These are phyloP conservation scores for Plusia festucae DNA, from an alignment of 2,888 invertebrate species.

Conservation along the genomic window DNA sequence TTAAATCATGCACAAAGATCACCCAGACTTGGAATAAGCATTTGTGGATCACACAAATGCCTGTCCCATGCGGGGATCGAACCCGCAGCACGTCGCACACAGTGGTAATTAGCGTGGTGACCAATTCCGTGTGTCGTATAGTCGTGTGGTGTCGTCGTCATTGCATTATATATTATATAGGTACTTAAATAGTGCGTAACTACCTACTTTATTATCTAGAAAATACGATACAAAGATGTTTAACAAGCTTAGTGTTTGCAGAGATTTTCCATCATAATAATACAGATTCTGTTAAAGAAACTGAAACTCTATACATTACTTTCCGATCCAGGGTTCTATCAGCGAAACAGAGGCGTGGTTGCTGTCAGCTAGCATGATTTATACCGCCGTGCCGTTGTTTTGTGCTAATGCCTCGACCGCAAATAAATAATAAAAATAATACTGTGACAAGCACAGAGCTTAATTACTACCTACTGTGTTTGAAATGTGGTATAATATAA, in stretches of 20 bases:
- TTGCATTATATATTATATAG: too few relatives aligned
- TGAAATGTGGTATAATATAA: background rate
- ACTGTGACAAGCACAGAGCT: constrained; percentile 36
- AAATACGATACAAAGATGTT: too few relatives aligned
- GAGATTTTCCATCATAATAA: background rate
- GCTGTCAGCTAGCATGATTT: constrained; percentile 61
- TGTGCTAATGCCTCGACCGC: constrained; percentile 49
- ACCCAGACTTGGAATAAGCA: too few relatives aligned
- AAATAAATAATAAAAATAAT: constrained; percentile 46
- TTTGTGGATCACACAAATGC: too few relatives aligned
- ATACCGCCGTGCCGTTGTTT: constrained; percentile 48
- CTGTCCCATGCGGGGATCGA: too few relatives aligned
- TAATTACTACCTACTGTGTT: constrained; percentile 35
- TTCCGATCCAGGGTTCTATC: constrained; percentile 29
- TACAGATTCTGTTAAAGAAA: background rate
- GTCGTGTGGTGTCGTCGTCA: too few relatives aligned
- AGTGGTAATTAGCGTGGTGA: too few relatives aligned
- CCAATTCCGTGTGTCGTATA: too few relatives aligned
- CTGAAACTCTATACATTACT: constrained; percentile 11
- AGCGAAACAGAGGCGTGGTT: constrained; percentile 55
- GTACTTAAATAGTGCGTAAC: too few relatives aligned
- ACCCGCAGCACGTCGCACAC: too few relatives aligned
- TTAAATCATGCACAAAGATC: too few relatives aligned
- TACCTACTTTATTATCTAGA: too few relatives aligned
- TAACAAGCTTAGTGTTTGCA: background rate